phyloP scores from a whole-genome alignment of 2,113 vertebrate genomes.

The Tachysurus vachellii region DNA sequence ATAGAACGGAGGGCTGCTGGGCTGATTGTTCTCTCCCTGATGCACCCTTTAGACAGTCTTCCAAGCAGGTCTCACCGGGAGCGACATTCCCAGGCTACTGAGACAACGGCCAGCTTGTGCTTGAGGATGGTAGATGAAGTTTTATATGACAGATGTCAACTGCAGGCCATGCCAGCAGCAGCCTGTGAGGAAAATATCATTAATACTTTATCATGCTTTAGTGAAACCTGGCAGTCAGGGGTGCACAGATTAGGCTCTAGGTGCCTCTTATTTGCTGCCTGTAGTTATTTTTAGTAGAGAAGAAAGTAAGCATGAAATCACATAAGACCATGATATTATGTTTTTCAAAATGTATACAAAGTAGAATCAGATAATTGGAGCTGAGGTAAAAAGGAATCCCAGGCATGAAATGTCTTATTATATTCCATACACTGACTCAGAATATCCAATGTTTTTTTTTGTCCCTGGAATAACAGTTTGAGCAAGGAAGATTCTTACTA shows the following conservation, averaged over 20 bases:
- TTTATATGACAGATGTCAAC: conserved; percentile 60
- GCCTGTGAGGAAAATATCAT: conserved; percentile 57
- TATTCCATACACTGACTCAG: not conserved
- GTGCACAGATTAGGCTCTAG: conserved; percentile 60
- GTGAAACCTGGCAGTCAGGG: conserved; percentile 69
- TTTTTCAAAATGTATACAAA: conserved; percentile 25
- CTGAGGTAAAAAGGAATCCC: not conserved
- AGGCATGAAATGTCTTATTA: not conserved
- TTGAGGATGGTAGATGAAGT: conserved; percentile 48
- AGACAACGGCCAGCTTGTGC: conserved; percentile 34
- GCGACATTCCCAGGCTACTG: conserved; percentile 28
- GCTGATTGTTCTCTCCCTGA: conserved; percentile 52
- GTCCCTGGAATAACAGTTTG: not conserved
- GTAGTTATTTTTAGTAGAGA: conserved; percentile 55
- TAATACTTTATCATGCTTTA: conserved; percentile 65
- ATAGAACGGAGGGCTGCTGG: conserved; percentile 43
- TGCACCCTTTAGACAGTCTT: conserved; percentile 22
- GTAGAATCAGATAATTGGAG: not conserved
- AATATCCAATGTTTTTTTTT: too few relatives aligned
- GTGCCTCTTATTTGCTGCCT: conserved; percentile 59
- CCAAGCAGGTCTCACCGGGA: conserved; percentile 37
- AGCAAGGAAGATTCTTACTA: not conserved
- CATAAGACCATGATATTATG: conserved; percentile 35
- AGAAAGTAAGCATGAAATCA: conserved; percentile 31
- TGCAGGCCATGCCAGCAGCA: conserved; percentile 64